These are phyloP conservation scores for Calephelis virginiensis DNA, from an alignment of 1,140 invertebrate genomes.

Conservation along the genomic window DNA sequence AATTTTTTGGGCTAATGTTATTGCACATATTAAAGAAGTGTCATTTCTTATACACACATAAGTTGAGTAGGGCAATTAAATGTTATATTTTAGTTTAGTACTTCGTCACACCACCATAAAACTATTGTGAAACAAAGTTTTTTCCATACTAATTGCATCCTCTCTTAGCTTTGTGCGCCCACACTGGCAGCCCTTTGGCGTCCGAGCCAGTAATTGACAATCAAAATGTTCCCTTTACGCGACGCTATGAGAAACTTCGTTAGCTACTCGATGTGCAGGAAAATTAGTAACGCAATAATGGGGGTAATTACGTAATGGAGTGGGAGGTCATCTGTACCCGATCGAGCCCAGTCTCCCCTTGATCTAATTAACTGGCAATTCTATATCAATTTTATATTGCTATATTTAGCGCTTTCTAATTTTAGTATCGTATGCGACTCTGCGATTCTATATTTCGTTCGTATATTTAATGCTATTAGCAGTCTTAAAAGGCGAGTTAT, in stretches of 20 bases:
- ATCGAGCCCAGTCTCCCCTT: slow-evolving; percentile 39
- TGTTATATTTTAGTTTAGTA: not conserved
- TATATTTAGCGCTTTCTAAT: not conserved
- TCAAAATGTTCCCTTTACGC: slow-evolving; percentile 65
- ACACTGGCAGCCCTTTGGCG: slow-evolving; percentile 51
- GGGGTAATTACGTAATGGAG: slow-evolving; percentile 73
- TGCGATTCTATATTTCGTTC: too few species aligned
- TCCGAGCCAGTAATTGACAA: slow-evolving; percentile 71
- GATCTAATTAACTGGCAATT: slow-evolving; percentile 65
- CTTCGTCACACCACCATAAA: not conserved
- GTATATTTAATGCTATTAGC: too few species aligned
- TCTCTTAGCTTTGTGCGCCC: slow-evolving; percentile 49
- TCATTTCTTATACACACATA: too few species aligned
- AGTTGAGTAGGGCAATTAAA: too few species aligned
- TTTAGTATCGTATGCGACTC: not conserved
- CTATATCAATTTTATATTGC: slow-evolving; percentile 44
- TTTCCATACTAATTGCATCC: slow-evolving; percentile 63
- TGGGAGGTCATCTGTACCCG: slow-evolving; percentile 56
- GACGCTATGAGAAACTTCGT: slow-evolving; percentile 63
- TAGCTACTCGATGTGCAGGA: slow-evolving; percentile 66
- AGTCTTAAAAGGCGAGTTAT: too few species aligned
- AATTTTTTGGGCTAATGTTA: too few species aligned
- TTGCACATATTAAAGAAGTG: too few species aligned
- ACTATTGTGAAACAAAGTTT: slow-evolving; percentile 44
- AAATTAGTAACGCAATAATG: slow-evolving; percentile 75